Base-by-base conservation (phyloP, 2,113 vertebrate species). In the Craseonycteris thonglongyai region DNA sequence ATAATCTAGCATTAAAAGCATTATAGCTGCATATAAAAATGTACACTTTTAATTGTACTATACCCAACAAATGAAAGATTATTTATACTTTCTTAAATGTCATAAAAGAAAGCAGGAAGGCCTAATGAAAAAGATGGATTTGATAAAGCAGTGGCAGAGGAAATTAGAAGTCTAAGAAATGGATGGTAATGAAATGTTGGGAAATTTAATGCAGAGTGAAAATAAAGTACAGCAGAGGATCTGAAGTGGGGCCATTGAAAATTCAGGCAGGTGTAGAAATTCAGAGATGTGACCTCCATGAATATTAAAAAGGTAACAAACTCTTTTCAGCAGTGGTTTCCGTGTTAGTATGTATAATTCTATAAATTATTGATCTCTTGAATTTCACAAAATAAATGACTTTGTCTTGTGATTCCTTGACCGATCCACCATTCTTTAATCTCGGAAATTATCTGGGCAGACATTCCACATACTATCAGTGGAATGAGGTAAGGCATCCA, bases 341-440 rank as follows among this genome's bases (percentile, higher is more conserved):
- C 56, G 28, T 68, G 61, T 63, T 90, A 35, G 9, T 87, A 1
- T 80, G 16, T 84, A 40, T 85, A 87, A 56, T 94, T 95, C 49
- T 88, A 78, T 96, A 95, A 84, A 95, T 91, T 93, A 93, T 96
- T 93, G 51, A 96, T 94, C 26, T 85, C 88, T 86, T 81, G 7
- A 54, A 56, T 90, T 51, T 87, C 49, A 92, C 68, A 33, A 78
- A 90, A 63, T 63, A 94, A 89, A 78, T 76, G 38, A 58, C 47
- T 88, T 92, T 71, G 72, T 22, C 42, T 78, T 96, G 6, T 78
- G 40, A 84, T 89, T 90, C n/a, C 2, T 79, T 85, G 71, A 68
- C 42, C 24, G 0, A 71, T 45, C 24, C 56, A 24, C 68, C 54
- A 47, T 84, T 86, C 33, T 94, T 94, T 85, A 94, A 90, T 90